Evolutionary conservation across 2,797 vertebrate genomes (phyloP).

Genomic region (Sphenopsis melanotis): DNA sequence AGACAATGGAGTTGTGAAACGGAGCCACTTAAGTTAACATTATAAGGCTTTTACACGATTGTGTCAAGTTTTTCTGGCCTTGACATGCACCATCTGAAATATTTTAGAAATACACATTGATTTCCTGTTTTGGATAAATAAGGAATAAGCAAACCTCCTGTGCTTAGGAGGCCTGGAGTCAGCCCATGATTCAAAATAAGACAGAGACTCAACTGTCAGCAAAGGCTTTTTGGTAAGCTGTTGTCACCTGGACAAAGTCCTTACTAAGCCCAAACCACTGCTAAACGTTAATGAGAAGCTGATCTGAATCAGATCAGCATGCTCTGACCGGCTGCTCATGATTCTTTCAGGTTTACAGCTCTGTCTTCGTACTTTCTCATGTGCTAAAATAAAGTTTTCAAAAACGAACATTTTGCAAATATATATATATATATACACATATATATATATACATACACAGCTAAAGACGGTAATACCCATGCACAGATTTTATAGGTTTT

Average conservation of each 20-base stretch:
- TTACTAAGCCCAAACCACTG: background rate
- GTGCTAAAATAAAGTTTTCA: background rate
- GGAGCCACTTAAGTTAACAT: background rate
- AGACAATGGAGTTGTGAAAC: background rate
- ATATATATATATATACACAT: background rate
- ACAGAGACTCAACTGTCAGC: background rate
- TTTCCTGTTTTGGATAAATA: conserved; percentile 10
- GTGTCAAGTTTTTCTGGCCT: background rate
- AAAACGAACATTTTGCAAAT: background rate
- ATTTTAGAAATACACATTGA: conserved; percentile 2
- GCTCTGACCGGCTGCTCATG: background rate
- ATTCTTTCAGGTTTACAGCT: background rate
- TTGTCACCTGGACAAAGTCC: background rate
- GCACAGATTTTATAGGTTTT: background rate
- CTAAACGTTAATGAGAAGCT: background rate
- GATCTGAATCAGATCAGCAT: background rate
- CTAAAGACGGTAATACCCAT: background rate
- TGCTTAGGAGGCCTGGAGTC: background rate
- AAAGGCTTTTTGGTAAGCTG: background rate
- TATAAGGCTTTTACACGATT: background rate
- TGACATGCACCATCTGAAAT: background rate
- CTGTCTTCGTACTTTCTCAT: background rate
- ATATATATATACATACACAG: no score
- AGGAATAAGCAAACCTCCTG: background rate
- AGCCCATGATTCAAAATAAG: background rate